A percentile compares a stretch with the other conserved stretches of the same genome.
Conservation (phyloP, 2,797 vertebrate species). For the Molothrus aeneus region DNA sequence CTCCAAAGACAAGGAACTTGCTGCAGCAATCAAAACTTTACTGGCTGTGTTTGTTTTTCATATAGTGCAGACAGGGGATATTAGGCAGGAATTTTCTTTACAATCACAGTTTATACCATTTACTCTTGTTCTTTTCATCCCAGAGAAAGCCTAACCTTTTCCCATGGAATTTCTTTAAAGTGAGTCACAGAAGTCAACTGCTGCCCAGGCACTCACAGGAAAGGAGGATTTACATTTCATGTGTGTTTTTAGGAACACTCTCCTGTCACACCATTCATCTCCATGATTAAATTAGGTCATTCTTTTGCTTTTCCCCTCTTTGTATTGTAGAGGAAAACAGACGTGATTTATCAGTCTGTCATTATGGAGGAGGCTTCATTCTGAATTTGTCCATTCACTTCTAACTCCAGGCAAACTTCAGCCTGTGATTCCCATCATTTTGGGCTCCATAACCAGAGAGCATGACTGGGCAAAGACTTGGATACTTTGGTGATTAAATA, state of each 20-base stretch:
- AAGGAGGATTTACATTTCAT: constrained; percentile 57
- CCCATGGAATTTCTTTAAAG: constrained; percentile 45
- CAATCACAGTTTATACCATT: background rate
- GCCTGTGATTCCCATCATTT: constrained; percentile 48
- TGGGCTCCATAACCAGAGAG: background rate
- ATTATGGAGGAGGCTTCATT: constrained; percentile 7
- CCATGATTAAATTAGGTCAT: constrained; percentile 54
- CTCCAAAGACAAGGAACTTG: background rate
- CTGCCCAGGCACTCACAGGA: constrained; percentile 59
- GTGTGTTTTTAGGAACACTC: constrained; percentile 21
- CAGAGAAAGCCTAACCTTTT: constrained; percentile 12
- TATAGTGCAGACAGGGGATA: background rate
- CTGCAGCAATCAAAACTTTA: background rate
- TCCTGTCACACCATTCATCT: constrained; percentile 37
- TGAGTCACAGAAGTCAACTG: constrained; percentile 47
- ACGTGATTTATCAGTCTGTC: constrained; percentile 16
- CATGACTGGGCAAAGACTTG: constrained; percentile 45
- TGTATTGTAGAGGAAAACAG: constrained; percentile 9
- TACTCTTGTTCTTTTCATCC: background rate
- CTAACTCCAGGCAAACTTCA: background rate
- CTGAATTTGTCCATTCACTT: background rate
- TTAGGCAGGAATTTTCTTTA: background rate
- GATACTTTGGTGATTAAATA: background rate
- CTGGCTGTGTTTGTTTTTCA: constrained; percentile 5
- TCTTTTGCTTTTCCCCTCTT: background rate